These are phyloP conservation scores for Vesta saturnalis DNA, from an alignment of 2,888 invertebrate genomes.

Conservation along the genomic window DNA sequence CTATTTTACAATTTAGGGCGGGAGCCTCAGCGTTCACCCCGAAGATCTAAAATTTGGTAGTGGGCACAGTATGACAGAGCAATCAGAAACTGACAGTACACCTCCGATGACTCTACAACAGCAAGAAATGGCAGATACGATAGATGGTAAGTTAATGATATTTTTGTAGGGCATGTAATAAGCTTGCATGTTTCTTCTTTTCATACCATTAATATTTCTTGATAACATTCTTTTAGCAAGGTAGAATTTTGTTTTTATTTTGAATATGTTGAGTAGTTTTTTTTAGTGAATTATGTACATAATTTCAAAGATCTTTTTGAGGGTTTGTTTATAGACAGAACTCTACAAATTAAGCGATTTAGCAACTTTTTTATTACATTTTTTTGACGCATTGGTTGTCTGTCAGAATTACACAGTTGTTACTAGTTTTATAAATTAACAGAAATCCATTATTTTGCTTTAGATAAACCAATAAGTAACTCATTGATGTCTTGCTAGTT, in stretches of 20 bases:
- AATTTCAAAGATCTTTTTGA: too few relatives aligned
- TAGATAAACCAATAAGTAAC: too few relatives aligned
- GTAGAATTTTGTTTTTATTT: neutral
- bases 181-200: constrained; percentile 29
- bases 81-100: constrained; percentile 69
- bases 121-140: constrained; percentile 77
- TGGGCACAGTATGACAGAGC: constrained; percentile 70
- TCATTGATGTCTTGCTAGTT: too few relatives aligned
- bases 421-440: too few relatives aligned
- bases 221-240: neutral
- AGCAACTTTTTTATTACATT: too few relatives aligned
- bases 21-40: constrained; percentile 65
- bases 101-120: constrained; percentile 69
- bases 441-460: too few relatives aligned
- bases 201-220: neutral
- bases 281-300: too few relatives aligned
- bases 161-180: constrained; percentile 20
- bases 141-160: constrained; percentile 73
- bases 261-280: too few relatives aligned
- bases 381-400: too few relatives aligned
- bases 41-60: constrained; percentile 70
- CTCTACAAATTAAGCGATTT: too few relatives aligned
- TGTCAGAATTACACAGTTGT: too few relatives aligned
- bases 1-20: constrained; percentile 52
- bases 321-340: too few relatives aligned